A percentile compares a stretch with the other conserved stretches of the same genome.
Evolutionary conservation across 1,140 invertebrate species (phyloP).

Genomic region (Zelostemma sp.): DNA sequence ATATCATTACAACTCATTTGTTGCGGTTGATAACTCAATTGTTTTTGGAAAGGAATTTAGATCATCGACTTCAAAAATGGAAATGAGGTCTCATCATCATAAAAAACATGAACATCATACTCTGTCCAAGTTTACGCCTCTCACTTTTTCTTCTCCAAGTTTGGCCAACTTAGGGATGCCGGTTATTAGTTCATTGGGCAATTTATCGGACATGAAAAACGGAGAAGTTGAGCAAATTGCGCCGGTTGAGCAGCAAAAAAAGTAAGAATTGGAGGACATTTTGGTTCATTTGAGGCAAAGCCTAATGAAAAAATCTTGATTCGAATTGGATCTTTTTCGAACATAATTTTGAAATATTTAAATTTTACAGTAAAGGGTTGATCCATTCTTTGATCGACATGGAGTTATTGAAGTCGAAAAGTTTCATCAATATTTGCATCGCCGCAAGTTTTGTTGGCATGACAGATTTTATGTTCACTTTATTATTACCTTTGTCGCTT

Average conservation of each 20-base stretch:
- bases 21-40: not conserved
- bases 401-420: conserved; percentile 53
- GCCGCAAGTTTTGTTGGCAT: conserved; percentile 60
- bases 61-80: conserved; percentile 47
- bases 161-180: conserved; percentile 54
- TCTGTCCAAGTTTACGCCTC: conserved; percentile 26
- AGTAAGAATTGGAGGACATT: not conserved
- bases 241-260: not conserved
- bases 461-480: conserved; percentile 60
- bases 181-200: conserved; percentile 6
- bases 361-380: conserved; percentile 27
- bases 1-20: not conserved
- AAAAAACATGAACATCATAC: conserved; percentile 24
- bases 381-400: conserved; percentile 57
- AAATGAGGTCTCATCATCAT: conserved; percentile 37
- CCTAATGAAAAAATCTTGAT: not conserved
- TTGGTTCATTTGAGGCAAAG: not conserved
- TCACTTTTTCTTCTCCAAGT: conserved; percentile 52
- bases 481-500: conserved; percentile 64
- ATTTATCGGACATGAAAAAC: conserved; percentile 12
- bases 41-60: conserved; percentile 29
- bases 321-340: no score
- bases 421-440: conserved; percentile 59
- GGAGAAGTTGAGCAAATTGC: conserved; percentile 32
- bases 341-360: no score